These are phyloP conservation scores for Pantherophis alleghaniensis DNA, from an alignment of 2,797 vertebrate genomes.

Conservation along the genomic window DNA sequence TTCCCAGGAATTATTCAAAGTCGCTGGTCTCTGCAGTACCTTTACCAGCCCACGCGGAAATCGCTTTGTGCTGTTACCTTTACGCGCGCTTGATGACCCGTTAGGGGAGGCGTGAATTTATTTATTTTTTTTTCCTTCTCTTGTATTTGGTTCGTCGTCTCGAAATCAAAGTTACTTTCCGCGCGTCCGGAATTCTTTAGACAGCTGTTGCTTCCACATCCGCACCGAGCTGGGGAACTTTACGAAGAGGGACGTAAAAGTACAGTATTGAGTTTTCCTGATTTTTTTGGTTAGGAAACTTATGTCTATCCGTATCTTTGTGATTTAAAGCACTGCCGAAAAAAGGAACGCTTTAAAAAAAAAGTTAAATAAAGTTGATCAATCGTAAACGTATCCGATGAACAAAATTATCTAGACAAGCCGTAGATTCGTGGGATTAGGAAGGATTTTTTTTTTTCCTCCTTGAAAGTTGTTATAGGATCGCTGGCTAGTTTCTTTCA, in stretches of 20 bases:
- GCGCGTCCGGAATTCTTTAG: not conserved
- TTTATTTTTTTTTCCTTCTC: accelerated
- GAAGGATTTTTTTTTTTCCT: not conserved
- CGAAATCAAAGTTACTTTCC: not conserved
- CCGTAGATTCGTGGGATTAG: not conserved
- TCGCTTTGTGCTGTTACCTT: not conserved
- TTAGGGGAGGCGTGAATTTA: not conserved
- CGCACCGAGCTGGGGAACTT: not conserved
- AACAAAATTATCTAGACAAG: not conserved
- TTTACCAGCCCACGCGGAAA: slow-evolving; percentile 10
- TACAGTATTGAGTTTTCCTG: not conserved
- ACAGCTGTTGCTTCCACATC: not conserved
- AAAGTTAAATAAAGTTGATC: not conserved
- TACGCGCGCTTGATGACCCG: not conserved
- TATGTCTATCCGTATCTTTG: no score
- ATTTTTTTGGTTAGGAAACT: not conserved
- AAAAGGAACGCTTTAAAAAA: not conserved
- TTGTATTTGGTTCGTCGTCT: no score
- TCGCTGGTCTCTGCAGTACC: not conserved
- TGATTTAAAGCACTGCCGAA: not conserved
- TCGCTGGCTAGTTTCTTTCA: not conserved
- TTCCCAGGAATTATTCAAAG: not conserved
- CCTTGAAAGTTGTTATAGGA: not conserved
- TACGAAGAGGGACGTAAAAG: no score
- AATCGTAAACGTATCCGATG: not conserved